These are phyloP conservation scores for Corythoichthys haematopterus DNA, from an alignment of 2,113 vertebrate genomes.

Conservation along the genomic window DNA sequence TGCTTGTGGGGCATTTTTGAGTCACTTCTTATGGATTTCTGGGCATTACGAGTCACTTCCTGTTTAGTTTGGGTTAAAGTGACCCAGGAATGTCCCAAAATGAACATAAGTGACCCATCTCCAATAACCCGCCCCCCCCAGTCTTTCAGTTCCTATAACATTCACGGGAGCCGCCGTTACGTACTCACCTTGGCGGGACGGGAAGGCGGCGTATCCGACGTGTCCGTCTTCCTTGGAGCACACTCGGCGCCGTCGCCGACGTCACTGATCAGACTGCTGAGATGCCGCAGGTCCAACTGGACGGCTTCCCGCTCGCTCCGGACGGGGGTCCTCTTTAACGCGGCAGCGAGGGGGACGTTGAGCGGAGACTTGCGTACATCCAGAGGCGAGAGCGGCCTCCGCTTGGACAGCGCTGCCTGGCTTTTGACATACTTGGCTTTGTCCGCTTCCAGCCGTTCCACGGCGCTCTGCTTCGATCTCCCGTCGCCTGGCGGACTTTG, in stretches of 20 bases:
- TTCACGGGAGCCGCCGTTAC: too few species aligned
- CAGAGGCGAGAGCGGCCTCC: slow-evolving; percentile 68
- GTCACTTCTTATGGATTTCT: too few species aligned
- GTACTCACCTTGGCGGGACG: too few species aligned
- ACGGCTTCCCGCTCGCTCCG: slow-evolving; percentile 30
- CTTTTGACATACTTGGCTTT: slow-evolving; percentile 94
- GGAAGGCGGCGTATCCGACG: too few species aligned
- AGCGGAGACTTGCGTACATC: slow-evolving; percentile 63
- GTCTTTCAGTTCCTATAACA: too few species aligned
- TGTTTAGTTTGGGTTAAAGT: too few species aligned
- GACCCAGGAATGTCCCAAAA: too few species aligned
- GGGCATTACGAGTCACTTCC: too few species aligned
- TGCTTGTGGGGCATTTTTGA: too few species aligned
- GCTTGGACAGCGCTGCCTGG: slow-evolving; percentile 75
- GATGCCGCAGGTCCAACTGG: slow-evolving; percentile 81
- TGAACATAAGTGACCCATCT: too few species aligned
- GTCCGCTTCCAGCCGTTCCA: slow-evolving; percentile 86
- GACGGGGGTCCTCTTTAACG: slow-evolving; percentile 59
- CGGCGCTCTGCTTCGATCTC: slow-evolving; percentile 75
- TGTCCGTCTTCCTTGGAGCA: too few species aligned
- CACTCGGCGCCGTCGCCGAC: slow-evolving; percentile 56
- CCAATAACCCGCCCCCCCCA: too few species aligned
- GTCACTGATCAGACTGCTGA: slow-evolving; percentile 84
- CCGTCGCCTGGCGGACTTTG: slow-evolving; percentile 33
- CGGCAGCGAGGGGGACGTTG: slow-evolving; percentile 27